phyloP scores from a whole-genome alignment of 2,113 vertebrate species.

The Platichthys stellatus region DNA sequence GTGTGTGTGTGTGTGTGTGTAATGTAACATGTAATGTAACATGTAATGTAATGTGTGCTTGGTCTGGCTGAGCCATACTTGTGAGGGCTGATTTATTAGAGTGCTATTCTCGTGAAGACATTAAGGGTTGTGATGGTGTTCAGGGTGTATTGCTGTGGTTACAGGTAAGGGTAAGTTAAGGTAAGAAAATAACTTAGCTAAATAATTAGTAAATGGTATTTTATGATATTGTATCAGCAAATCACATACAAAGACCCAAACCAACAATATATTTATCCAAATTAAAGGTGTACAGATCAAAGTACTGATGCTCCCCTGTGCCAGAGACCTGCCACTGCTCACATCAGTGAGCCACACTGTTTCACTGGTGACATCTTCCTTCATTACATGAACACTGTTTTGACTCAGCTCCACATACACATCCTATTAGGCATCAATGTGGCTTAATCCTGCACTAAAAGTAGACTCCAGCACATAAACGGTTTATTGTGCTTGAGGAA shows the following conservation, averaged over 20 bases:
- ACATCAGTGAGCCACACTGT: not conserved
- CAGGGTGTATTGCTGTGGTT: not conserved
- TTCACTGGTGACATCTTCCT: not conserved
- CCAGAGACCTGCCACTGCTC: no score
- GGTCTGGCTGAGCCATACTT: not conserved
- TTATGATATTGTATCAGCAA: not conserved
- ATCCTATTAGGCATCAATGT: not conserved
- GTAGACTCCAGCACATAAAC: not conserved
- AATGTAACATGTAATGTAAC: no score
- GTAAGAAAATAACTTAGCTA: not conserved
- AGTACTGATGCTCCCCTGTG: not conserved
- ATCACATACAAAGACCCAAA: not conserved
- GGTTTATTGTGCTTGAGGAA: not conserved
- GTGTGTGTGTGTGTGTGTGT: slow-evolving; percentile 6
- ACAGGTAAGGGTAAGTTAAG: not conserved
- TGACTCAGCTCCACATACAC: not conserved
- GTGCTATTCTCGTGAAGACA: not conserved
- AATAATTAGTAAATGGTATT: not conserved
- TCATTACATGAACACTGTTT: not conserved
- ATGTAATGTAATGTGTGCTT: not conserved
- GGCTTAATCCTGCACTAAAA: not conserved
- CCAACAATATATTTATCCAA: no score
- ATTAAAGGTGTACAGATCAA: not conserved
- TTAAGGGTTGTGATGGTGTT: not conserved
- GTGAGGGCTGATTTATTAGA: not conserved